Conservation (phyloP, 2,888 invertebrate genomes). For the Epiblema foenella region DNA sequence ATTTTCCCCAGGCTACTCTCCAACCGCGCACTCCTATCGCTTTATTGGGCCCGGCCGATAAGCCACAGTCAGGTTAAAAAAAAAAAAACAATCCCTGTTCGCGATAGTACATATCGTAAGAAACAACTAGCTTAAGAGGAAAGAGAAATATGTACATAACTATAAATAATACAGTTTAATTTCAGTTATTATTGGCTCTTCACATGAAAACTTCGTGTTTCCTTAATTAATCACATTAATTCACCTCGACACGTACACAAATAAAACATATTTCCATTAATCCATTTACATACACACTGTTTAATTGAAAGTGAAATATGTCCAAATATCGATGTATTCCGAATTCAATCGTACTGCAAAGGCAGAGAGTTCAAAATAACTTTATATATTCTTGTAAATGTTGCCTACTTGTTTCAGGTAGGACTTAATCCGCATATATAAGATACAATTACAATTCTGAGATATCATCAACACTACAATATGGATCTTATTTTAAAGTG, state of each 20-base stretch:
- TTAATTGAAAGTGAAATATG: background rate
- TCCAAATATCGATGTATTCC: background rate
- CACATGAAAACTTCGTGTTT: background rate
- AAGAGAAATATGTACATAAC: too few relatives aligned
- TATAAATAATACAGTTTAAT: background rate
- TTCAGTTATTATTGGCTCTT: background rate
- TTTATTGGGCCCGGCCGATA: too few relatives aligned
- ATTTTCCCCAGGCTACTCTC: too few relatives aligned
- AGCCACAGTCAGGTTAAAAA: too few relatives aligned
- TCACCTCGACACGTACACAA: background rate
- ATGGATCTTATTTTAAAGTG: background rate
- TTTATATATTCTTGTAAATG: background rate
- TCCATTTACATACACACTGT: constrained; percentile 4
- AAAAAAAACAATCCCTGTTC: too few relatives aligned
- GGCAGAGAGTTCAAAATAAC: background rate
- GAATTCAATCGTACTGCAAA: background rate
- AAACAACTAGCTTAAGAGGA: too few relatives aligned
- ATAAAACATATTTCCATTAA: background rate
- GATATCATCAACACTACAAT: background rate
- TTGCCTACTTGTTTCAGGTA: background rate
- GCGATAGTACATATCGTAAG: too few relatives aligned
- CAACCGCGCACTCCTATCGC: too few relatives aligned
- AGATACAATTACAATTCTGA: constrained; percentile 5
- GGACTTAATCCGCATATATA: constrained; percentile 1
- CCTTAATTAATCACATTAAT: constrained; percentile 4